A percentile compares a stretch with the other conserved stretches of the same genome.
Conservation (phyloP, 1,140 invertebrate species). For the Lutraria rhynchaena region DNA sequence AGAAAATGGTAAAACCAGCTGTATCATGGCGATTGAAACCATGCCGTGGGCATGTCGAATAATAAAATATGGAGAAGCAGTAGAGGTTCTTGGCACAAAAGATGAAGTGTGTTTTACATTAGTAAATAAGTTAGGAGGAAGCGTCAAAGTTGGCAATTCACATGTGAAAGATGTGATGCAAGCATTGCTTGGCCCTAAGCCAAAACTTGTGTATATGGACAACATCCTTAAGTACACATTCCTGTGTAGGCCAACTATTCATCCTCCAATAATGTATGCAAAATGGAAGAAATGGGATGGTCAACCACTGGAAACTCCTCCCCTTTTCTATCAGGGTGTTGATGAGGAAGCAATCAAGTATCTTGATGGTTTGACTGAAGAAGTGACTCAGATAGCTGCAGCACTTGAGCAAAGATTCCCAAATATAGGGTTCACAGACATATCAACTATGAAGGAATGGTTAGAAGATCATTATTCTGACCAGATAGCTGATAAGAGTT, state of each 20-base stretch:
- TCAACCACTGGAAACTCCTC: slow-evolving; percentile 64
- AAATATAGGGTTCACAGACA: slow-evolving; percentile 57
- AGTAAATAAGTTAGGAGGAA: slow-evolving; percentile 18
- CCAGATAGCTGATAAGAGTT: slow-evolving; percentile 63
- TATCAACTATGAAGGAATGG: slow-evolving; percentile 69
- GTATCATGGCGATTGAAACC: slow-evolving; percentile 64
- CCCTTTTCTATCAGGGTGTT: slow-evolving; percentile 75
- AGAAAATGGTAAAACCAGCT: slow-evolving; percentile 43
- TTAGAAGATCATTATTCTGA: slow-evolving; percentile 62
- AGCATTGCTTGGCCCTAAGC: slow-evolving; percentile 58
- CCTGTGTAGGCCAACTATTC: slow-evolving; percentile 65
- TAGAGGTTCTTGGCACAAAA: slow-evolving; percentile 57
- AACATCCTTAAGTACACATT: slow-evolving; percentile 68
- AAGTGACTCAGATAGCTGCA: slow-evolving; percentile 61
- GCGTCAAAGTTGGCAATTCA: slow-evolving; percentile 35
- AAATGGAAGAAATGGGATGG: slow-evolving; percentile 75
- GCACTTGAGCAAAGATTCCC: slow-evolving; percentile 56
- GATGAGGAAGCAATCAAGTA: slow-evolving; percentile 63
- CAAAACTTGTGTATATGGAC: slow-evolving; percentile 44
- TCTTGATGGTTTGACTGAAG: slow-evolving; percentile 64
- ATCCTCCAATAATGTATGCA: slow-evolving; percentile 70
- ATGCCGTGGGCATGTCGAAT: slow-evolving; percentile 71
- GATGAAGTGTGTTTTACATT: slow-evolving; percentile 53
- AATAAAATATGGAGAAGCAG: slow-evolving; percentile 67
- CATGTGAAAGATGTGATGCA: slow-evolving; percentile 37